Evolutionary conservation across 2,113 vertebrate genomes (phyloP), one percentile per base, ranked within the genome.

Genomic region (Siniperca knerii): DNA sequence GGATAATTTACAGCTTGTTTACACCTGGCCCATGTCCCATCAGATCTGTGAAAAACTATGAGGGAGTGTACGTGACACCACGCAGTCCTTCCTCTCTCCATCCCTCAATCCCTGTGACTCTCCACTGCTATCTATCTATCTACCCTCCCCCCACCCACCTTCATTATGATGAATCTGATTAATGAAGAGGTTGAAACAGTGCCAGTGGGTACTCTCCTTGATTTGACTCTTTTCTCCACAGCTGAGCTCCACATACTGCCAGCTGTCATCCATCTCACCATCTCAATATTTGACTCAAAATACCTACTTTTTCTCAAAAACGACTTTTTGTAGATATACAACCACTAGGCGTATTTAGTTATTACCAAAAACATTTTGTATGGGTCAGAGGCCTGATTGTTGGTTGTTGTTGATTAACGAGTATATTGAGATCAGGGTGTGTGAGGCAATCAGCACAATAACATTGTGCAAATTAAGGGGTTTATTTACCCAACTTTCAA

Each of bases 121-220:
- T 58, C 48, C 50, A 18, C 42, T 11, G 8, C 46, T 25, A 29
- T 82, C 75, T 54, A 13, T 77, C 67, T 35, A 23, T 69, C 54
- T 46, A 37, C 15, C 50, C 35, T 37, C 35, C 35, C 35, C 35
- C 35, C 35, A 29, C 37, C 50, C 57, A 76, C 77, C 48, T 21
- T 57, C 87, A 78, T 90, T 77, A 85, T 81, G 84, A 87, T 90
- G 75, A 84, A 88, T 88, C 73, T 91, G 84, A 92, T 90, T 92
- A 91, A 93, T 92, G 90, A 92, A 87, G 79, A 88, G 87, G 77
- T 65, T 92, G 90, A 89, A 93, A 67, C 77, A 75, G 74, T 89
- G 93, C 91, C 92, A 94, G 87, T 50, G 74, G 90, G 77, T 79
- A 86, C 92, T 93, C 87, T 93, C 89, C 70, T 90, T 90, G 90